Evolutionary conservation across 2,113 vertebrate species (phyloP).

Genomic region (Theristicus caerulescens): DNA sequence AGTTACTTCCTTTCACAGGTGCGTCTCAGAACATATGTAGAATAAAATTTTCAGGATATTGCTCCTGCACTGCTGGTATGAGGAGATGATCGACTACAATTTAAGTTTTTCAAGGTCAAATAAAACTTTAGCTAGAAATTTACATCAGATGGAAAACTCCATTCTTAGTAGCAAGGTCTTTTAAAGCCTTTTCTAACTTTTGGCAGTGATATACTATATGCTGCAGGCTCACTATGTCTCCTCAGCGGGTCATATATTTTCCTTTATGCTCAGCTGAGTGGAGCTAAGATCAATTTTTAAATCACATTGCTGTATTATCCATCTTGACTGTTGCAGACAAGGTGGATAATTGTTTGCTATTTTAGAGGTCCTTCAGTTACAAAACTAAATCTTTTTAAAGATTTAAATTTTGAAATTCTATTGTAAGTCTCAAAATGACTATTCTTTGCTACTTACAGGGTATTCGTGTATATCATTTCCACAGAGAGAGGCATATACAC

Average conservation of each 20-base stretch:
- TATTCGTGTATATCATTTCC: not conserved
- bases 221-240: slow-evolving; percentile 37
- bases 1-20: not conserved
- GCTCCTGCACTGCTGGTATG: not conserved
- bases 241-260: slow-evolving; percentile 66
- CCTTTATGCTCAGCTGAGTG: slow-evolving; percentile 61
- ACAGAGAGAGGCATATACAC: not conserved
- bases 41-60: not conserved
- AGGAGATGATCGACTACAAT: not conserved
- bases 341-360: slow-evolving; percentile 48
- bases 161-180: not conserved
- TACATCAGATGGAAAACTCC: slow-evolving; percentile 8
- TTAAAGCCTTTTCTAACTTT: slow-evolving; percentile 47
- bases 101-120: slow-evolving; percentile 45
- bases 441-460: not conserved
- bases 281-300: slow-evolving; percentile 67
- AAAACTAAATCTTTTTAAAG: not conserved
- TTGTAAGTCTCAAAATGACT: slow-evolving; percentile 4
- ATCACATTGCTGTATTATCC: slow-evolving; percentile 60
- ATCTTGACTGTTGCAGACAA: slow-evolving; percentile 39
- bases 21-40: not conserved
- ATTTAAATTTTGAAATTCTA: not conserved
- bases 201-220: slow-evolving; percentile 49
- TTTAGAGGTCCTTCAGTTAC: slow-evolving; percentile 30
- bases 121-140: slow-evolving; percentile 18